phyloP scores from a whole-genome alignment of 2,113 vertebrate species.

The Entelurus aequoreus region DNA sequence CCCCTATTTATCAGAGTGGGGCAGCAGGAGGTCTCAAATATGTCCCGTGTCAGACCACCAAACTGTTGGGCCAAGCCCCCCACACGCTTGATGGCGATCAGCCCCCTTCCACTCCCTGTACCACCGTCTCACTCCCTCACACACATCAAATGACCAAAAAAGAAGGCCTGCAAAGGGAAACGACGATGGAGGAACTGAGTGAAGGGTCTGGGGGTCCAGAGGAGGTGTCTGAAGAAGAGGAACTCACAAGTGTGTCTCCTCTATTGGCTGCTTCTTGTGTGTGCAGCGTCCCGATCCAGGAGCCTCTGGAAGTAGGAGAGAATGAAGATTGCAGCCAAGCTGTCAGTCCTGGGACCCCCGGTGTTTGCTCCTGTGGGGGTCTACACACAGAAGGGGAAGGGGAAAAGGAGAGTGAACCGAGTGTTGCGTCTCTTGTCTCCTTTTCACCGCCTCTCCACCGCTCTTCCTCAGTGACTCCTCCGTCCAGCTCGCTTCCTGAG shows the following conservation, averaged over 20 bases:
- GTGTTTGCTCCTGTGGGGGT: conserved; percentile 62
- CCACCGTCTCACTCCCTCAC: conserved; percentile 31
- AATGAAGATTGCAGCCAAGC: conserved; percentile 88
- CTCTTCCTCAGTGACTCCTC: conserved; percentile 26
- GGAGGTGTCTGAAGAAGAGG: conserved; percentile 57
- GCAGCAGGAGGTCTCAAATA: conserved; percentile 39
- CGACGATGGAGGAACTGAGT: conserved; percentile 14
- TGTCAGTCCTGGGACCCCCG: conserved; percentile 68
- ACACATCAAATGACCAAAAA: conserved; percentile 19
- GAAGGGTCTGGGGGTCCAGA: conserved; percentile 45
- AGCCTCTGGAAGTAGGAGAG: conserved; percentile 86
- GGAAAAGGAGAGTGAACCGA: conserved; percentile 29
- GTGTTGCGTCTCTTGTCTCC: conserved; percentile 40
- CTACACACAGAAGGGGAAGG: conserved; percentile 20
- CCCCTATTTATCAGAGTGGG: conserved; percentile 63
- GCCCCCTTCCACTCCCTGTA: conserved; percentile 17
- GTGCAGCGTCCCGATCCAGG: conserved; percentile 64
- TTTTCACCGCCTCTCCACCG: conserved; percentile 36
- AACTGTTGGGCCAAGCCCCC: conserved; percentile 55
- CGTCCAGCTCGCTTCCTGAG: conserved; percentile 51
- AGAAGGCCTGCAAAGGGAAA: conserved; percentile 20
- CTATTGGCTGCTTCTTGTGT: conserved; percentile 62
- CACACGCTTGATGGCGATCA: conserved; percentile 29
- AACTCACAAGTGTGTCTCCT: conserved; percentile 30
- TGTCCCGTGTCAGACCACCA: conserved; percentile 57